These are phyloP conservation scores for Ceyx cyanopectus DNA, from an alignment of 2,113 vertebrate species.

Conservation along the genomic window DNA sequence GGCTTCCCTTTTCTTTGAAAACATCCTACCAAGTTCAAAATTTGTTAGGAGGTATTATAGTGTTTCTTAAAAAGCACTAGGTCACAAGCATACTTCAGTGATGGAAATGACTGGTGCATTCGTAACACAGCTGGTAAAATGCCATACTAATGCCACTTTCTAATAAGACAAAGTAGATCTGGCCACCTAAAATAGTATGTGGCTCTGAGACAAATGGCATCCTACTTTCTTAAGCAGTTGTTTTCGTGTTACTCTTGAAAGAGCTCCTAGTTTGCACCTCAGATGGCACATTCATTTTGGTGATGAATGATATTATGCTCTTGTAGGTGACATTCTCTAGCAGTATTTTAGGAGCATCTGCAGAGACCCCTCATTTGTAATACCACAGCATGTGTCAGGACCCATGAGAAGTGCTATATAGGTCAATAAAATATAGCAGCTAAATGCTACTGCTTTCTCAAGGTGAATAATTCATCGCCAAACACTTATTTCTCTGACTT, in stretches of 20 bases:
- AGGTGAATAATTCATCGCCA: conserved; percentile 38
- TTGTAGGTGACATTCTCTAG: conserved; percentile 25
- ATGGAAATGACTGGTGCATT: neutral
- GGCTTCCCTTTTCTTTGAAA: neutral
- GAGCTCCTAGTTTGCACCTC: conserved; percentile 26
- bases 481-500: conserved; percentile 31
- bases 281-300: neutral
- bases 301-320: neutral
- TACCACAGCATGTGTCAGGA: neutral
- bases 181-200: fast-evolving
- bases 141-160: neutral
- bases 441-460: conserved; percentile 32
- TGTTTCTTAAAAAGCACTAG: neutral
- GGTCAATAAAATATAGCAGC: conserved; percentile 48
- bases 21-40: neutral
- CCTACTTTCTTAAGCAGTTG: neutral
- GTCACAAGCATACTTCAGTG: neutral
- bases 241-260: neutral
- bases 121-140: neutral
- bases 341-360: conserved; percentile 23
- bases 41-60: neutral
- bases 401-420: neutral
- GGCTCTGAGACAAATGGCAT: neutral
- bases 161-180: neutral
- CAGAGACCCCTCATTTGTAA: conserved; percentile 39